Evolutionary conservation across 2,797 vertebrate genomes (phyloP), one percentile per base, ranked within the genome.

Genomic region (Brachymystax lenok): DNA sequence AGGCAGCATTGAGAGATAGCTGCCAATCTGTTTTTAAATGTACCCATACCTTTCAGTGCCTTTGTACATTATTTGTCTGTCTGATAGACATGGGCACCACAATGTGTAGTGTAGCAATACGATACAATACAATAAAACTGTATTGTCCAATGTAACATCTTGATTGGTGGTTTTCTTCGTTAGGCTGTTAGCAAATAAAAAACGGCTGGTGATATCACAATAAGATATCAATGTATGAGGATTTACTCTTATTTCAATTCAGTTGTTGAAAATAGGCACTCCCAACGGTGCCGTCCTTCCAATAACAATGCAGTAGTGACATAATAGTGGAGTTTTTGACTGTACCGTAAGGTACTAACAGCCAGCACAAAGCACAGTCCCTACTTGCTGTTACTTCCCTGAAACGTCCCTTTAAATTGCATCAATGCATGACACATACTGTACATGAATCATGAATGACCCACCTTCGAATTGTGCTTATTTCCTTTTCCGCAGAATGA

Each of bases 401-500:
- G 87, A 86, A 90, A 82, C 80, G 74, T 75, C 52, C 82, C 74
- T 83, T 83, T 84, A 54, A 70, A 59, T 14, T 5, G 40, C 76
- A 74, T 82, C 82, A 86, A 80, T 87, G 82, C 74, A 86, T 92
- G 91, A 74, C 54, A 13, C 72, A 93, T 85, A 27, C 82, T 89
- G 63, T 75, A 69, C 78, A 89, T 93, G 90, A 93, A 86, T 92
- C 92, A 92, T 87, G 80, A 40, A 59, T 56, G 87, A 88, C 87
- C 88, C 88, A 86, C 85, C 88, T 83, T 80, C 52, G 81, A 78
- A 75, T 81, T 46, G 50, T 69, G 75, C 79, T 82, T 86, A 74
- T 83, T 83, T 83, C 80, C 77, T 14, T 78, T 78, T 70, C 64
- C 61, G 13, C 81, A 80, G 78, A 85, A 86, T 89, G 79, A 90